Evolutionary conservation across 2,797 vertebrate genomes (phyloP).

Genomic region (Dryobates pubescens): DNA sequence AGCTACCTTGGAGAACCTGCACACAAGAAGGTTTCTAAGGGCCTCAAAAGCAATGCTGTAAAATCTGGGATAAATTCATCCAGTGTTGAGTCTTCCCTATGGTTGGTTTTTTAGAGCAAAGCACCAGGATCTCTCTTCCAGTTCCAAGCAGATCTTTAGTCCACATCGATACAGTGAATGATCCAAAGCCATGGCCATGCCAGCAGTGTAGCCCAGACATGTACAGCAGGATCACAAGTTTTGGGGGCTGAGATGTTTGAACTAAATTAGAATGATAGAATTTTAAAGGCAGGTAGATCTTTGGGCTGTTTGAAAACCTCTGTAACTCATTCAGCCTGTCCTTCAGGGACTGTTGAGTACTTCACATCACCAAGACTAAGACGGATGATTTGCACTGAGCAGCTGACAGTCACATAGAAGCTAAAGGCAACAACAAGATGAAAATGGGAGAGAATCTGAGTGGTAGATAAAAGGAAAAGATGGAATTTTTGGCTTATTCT

Average conservation of each 20-base stretch:
- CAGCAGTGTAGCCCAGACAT: fast-evolving
- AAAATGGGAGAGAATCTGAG: neutral
- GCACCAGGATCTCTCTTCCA: neutral
- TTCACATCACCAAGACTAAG: neutral
- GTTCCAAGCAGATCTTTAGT: neutral
- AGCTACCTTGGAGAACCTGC: neutral
- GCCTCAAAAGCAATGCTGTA: neutral
- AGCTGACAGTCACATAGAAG: neutral
- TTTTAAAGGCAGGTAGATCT: neutral
- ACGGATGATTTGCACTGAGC: neutral
- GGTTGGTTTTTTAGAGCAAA: neutral
- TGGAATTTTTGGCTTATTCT: neutral
- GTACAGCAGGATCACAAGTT: neutral
- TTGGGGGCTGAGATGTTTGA: neutral
- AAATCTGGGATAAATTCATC: neutral
- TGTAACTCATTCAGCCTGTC: neutral
- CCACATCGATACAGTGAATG: neutral
- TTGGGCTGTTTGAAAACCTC: neutral
- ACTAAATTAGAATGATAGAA: neutral
- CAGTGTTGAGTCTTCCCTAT: neutral
- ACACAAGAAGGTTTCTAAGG: neutral
- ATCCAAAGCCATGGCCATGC: neutral
- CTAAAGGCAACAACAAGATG: fast-evolving
- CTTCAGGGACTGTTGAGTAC: neutral
- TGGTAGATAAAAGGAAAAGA: neutral